Evolutionary conservation across 2,113 vertebrate genomes (phyloP).

Genomic region (Dicrurus megarhynchus): DNA sequence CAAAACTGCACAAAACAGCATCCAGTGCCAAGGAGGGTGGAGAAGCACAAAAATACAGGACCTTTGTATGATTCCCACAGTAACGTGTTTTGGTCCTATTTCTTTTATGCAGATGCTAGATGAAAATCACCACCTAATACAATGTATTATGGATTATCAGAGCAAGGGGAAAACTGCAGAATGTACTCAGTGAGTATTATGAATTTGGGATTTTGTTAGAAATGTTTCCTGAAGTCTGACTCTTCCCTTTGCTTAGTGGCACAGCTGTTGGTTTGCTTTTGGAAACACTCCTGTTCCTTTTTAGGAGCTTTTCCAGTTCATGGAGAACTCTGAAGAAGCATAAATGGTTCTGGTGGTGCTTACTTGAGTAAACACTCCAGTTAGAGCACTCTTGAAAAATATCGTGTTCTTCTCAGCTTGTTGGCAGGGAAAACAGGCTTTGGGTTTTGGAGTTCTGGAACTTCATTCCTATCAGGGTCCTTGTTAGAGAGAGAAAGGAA

Average conservation of each 20-base stretch:
- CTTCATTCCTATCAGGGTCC: background rate
- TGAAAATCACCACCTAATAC: constrained; percentile 97
- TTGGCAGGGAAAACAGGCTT: background rate
- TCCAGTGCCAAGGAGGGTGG: background rate
- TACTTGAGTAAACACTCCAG: constrained; percentile 26
- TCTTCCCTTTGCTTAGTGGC: background rate
- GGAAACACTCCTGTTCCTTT: background rate
- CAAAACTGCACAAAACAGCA: background rate
- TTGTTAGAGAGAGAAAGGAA: background rate
- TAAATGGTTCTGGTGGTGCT: background rate
- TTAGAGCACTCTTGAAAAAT: background rate
- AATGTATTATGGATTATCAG: constrained; percentile 98
- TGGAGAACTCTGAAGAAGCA: background rate
- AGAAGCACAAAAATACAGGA: background rate
- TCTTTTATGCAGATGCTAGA: constrained; percentile 88
- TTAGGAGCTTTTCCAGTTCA: background rate
- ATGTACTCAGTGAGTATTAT: constrained; percentile 90
- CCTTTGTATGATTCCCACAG: rapidly evolving
- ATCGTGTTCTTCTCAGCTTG: background rate
- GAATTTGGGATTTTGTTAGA: background rate
- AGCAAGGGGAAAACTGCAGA: constrained; percentile 96
- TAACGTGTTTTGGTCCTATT: background rate
- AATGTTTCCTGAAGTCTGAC: background rate
- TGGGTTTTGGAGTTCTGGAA: background rate
- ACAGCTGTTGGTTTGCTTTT: background rate